Evolutionary conservation across 2,797 vertebrate genomes (phyloP), one percentile per base, ranked within the genome.

Genomic region (Spinibarbus caldwelli): DNA sequence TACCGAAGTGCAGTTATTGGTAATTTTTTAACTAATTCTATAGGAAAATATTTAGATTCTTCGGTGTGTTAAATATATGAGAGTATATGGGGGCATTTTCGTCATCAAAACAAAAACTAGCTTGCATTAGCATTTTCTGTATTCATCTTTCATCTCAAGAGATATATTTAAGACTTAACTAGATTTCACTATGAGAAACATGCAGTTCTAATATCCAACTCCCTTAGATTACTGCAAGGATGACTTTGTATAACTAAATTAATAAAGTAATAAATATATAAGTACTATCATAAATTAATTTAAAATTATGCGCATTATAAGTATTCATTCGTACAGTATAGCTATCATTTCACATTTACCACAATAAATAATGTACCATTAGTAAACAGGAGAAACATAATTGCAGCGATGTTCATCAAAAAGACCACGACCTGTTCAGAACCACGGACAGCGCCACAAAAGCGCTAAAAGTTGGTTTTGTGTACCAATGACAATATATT

Each of bases 1-100:
- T n/a, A n/a, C 5, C 5, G 0, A 26, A 6, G 86, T 94, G 93
- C 8, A 34, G 14, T 8, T 66, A 31, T 7, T n/a, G n/a, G n/a
- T n/a, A n/a, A n/a, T n/a, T n/a, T n/a, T n/a, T 34, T 6, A n/a
- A n/a, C 5, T 41, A 14, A 70, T 43, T 5, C 34, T 29, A 17
- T 1, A 19, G 47, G 6, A 29, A 47, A 2, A 9, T 0, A 31
- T 19, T n/a, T n/a, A n/a, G n/a, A n/a, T n/a, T n/a, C n/a, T n/a
- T n/a, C n/a, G n/a, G n/a, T n/a, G n/a, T n/a, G 41, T 45, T 7
- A 2, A 26, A 5, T 45, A 26, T 45, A 26, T 47, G n/a, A 47
- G 2, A 1, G 12, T 0, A 26, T 71, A 4, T 2, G 0, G n/a
- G 3, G 9, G 1, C 14, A 45, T 45, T 43, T 43, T 17, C 3